Evolutionary conservation across 2,797 vertebrate genomes (phyloP), one percentile per base, ranked within the genome.

Genomic region (Triplophysa yarkandensis): DNA sequence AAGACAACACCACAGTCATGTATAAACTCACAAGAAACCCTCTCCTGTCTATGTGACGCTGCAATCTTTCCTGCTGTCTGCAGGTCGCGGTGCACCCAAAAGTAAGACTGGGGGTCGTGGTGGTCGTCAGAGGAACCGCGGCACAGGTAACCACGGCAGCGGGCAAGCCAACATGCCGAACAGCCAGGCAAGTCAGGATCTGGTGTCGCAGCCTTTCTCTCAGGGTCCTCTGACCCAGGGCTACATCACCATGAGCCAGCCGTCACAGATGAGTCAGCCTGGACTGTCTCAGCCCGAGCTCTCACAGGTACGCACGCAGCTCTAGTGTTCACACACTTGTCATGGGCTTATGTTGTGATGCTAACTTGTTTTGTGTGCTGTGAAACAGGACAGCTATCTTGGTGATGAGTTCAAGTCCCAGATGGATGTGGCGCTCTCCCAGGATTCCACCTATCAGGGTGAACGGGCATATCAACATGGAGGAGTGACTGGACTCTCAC

Each of bases 371-470:
- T 80, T 84, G 70, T 81, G 17, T 13, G 25, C 2, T 64, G 14
- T 46, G 62, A 60, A 87, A 32, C 91, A 99, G 98, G 98, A 99
- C 91, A 99, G 98, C 87, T 99, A 99, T 90, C 92, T 99, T 83
- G 98, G 98, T 5, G 98, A 99, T 78, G 98, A 99, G 91, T 99
- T 99, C 89, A 99, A 99, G 87, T 99, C 98, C 74, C 98, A 99
- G 90, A 99, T 99, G 13, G 98, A 99, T 2, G 96, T 99, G 92
- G 98, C 97, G 6, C 90, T 99, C 91, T 99, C 97, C 43, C 98
- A 99, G 91, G 98, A 99, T 88, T 99, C 98, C 10, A 99, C 98
- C 17, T 99, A 99, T 93, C 98, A 99, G 91, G 98, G 98, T 44
- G 98, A 99, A 91, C 95, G 98, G 77, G 98, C 98, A 0, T 99